Evolutionary conservation across 2,888 invertebrate species (phyloP).

Genomic region (Sympetrum striolatum): DNA sequence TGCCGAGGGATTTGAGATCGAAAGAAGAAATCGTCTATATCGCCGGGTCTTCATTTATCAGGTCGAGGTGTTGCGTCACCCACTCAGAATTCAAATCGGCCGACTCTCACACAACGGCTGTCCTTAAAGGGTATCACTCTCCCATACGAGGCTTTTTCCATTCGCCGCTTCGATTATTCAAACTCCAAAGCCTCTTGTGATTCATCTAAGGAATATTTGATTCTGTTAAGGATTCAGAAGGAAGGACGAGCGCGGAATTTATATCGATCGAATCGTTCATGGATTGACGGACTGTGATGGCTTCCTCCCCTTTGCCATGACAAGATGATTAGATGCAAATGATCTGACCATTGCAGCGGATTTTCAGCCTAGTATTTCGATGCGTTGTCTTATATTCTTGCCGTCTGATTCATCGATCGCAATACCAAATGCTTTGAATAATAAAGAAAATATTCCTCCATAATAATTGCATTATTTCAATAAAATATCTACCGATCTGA

Average conservation of each 20-base stretch:
- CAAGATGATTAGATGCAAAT: too few species aligned
- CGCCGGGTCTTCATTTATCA: background rate
- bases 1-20: background rate
- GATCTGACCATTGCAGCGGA: too few species aligned
- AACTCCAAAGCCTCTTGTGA: background rate
- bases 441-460: too few species aligned
- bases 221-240: background rate
- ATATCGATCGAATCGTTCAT: background rate
- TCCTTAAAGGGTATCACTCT: background rate
- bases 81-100: background rate
- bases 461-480: too few species aligned
- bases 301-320: too few species aligned
- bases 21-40: background rate
- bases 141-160: background rate
- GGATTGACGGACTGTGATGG: background rate
- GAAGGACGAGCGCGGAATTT: background rate
- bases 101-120: background rate
- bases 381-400: too few species aligned
- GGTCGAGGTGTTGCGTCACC: background rate
- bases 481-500: too few species aligned
- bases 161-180: background rate
- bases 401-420: too few species aligned
- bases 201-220: background rate
- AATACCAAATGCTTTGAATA: too few species aligned
- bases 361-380: too few species aligned